These are phyloP conservation scores for Phyllostomus hastatus DNA, from an alignment of 2,113 vertebrate species.

Conservation along the genomic window DNA sequence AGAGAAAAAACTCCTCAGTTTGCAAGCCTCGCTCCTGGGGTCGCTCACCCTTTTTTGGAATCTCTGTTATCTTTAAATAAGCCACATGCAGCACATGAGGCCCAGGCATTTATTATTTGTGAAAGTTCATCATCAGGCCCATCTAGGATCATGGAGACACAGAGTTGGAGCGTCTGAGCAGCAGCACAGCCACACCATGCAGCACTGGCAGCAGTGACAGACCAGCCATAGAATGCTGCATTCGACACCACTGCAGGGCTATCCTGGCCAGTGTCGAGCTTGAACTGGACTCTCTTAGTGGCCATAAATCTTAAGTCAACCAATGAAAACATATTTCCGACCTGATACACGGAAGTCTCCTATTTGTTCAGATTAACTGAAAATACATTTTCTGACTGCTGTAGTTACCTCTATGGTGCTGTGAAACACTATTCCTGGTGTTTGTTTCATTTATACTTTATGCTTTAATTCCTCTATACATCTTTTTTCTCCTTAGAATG, in stretches of 20 bases:
- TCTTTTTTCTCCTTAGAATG: neutral
- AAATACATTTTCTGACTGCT: neutral
- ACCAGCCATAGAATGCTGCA: too few species aligned
- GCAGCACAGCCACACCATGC: fast-evolving
- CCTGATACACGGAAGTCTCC: neutral
- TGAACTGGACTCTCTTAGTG: neutral
- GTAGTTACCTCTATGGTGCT: neutral
- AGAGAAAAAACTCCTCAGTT: neutral
- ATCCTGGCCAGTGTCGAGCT: neutral
- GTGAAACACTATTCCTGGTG: neutral
- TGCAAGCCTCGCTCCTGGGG: neutral
- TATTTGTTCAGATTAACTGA: neutral
- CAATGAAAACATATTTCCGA: neutral
- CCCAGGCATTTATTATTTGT: neutral
- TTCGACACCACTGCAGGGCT: fast-evolving
- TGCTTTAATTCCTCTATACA: neutral
- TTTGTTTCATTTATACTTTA: neutral
- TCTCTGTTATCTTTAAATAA: neutral
- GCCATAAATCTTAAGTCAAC: neutral
- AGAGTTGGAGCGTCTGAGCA: neutral
- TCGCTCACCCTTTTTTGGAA: neutral
- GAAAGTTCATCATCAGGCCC: neutral
- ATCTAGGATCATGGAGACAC: neutral
- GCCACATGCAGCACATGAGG: neutral
- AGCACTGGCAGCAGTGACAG: fast-evolving